Percentiles rank a stretch among this genome's conserved stretches.
Conservation (phyloP, 1,140 invertebrate species). For the Phortica variegata region DNA sequence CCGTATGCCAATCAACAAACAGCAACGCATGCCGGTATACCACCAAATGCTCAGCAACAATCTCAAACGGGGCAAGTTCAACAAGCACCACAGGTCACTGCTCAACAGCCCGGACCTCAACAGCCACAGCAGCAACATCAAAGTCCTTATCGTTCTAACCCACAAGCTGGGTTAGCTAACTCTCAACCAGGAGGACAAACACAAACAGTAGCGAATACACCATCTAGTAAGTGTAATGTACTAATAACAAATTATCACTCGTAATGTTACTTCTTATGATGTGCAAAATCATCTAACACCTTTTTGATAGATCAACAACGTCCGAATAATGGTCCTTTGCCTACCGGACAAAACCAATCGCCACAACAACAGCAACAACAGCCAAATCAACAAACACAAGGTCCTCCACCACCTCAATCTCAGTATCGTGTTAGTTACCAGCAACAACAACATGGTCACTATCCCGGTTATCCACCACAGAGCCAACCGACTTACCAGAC, state of each 20-base stretch:
- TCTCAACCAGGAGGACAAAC: slow-evolving; percentile 16
- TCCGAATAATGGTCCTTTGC: slow-evolving; percentile 33
- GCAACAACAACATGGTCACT: slow-evolving; percentile 59
- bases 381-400: slow-evolving; percentile 20
- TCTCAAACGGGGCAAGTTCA: slow-evolving; percentile 47
- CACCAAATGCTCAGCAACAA: slow-evolving; percentile 53
- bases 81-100: slow-evolving; percentile 24
- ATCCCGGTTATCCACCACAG: slow-evolving; percentile 59
- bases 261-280: too few species aligned
- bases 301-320: slow-evolving; percentile 39
- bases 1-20: slow-evolving; percentile 40
- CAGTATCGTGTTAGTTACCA: slow-evolving; percentile 58
- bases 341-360: slow-evolving; percentile 19
- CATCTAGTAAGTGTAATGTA: slow-evolving; percentile 46
- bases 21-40: slow-evolving; percentile 49
- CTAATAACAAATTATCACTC: too few species aligned
- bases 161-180: slow-evolving; percentile 29
- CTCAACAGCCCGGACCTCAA: slow-evolving; percentile 24
- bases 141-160: slow-evolving; percentile 26
- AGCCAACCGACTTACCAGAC: slow-evolving; percentile 57
- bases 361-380: slow-evolving; percentile 22
- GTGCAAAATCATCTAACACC: not conserved
- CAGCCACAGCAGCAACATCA: slow-evolving; percentile 29
- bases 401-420: slow-evolving; percentile 49
- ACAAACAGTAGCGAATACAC: slow-evolving; percentile 31